Evolutionary conservation across 2,888 invertebrate genomes (phyloP), one percentile per base, ranked within the genome.

Genomic region (Cheilosia urbana): DNA sequence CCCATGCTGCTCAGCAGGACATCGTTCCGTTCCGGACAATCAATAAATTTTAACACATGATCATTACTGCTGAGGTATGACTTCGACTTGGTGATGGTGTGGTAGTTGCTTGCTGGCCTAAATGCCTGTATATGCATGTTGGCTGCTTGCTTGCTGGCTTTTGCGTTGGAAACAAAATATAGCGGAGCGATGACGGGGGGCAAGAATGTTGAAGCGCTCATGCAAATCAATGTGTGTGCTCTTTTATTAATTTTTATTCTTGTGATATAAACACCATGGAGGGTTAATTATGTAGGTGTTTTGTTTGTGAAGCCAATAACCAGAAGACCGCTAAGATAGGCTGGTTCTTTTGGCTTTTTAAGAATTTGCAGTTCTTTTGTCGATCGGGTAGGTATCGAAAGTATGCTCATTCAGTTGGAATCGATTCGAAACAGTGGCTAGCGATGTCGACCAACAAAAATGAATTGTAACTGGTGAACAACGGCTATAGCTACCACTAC

Each of bases 1-100:
- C 91, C 90, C 92, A 91, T 91, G 90, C 89, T 88, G 88, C 89
- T 77, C 92, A 92, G 92, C 91, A 90, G 91, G 92, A 91, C 88
- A 89, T 89, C 91, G 85, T 89, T 88, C 88, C 88, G 87, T 88
- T 85, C 89, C 88, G 88, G 90, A 91, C 91, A 91, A 92, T 91
- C 91, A 92, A 92, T 92, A 92, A 92, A 92, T 92, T 92, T 92
- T 90, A 91, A 92, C 92, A 92, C 92, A 91, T 91, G 91, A 92
- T 90, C 92, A 90, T 85, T 85, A 85, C 85, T 58, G 85, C 85
- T 80, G 85, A 68, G 45, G 76, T 76, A 80, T 80, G 80, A 76
- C 68, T 63, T 71, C 37, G 37, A 37, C 37, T 37, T 37, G 37
- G 13, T 13, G 37, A 13, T 37, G 37, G 37, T 37, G 30, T 53